Conservation (phyloP, 2,888 invertebrate species). For the Mimachlamys varia region DNA sequence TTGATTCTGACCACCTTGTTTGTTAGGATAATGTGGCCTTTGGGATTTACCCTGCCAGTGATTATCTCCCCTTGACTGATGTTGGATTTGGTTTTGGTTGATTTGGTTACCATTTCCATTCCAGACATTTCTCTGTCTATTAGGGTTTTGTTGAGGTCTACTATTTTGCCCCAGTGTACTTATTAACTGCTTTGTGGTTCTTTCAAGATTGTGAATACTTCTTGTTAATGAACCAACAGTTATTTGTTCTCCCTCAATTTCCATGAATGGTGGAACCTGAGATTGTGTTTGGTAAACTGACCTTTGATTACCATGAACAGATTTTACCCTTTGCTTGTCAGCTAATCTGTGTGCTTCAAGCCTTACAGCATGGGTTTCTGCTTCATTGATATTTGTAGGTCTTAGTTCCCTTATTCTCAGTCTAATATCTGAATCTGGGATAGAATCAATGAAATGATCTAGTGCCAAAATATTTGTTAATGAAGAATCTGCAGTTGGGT, state of each 20-base stretch:
- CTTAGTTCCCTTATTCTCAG: constrained; percentile 47
- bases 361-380: constrained; percentile 47
- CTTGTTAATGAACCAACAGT: not conserved
- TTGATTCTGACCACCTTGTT: constrained; percentile 11
- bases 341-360: no score
- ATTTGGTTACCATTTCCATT: not conserved
- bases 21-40: not conserved
- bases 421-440: constrained; percentile 50
- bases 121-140: constrained; percentile 4
- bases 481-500: constrained; percentile 46
- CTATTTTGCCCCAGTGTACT: not conserved
- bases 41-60: not conserved
- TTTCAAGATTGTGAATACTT: not conserved
- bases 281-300: no score
- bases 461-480: constrained; percentile 46
- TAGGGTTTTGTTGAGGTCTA: not conserved
- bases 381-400: constrained; percentile 45
- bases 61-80: not conserved
- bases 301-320: no score
- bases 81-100: not conserved
- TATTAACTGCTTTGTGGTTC: not conserved
- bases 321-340: constrained; percentile 13
- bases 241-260: not conserved
- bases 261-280: not conserved
- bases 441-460: constrained; percentile 51